Evolutionary conservation across 2,888 invertebrate species (phyloP).

Genomic region (Aphelenchoides bicaudatus): DNA sequence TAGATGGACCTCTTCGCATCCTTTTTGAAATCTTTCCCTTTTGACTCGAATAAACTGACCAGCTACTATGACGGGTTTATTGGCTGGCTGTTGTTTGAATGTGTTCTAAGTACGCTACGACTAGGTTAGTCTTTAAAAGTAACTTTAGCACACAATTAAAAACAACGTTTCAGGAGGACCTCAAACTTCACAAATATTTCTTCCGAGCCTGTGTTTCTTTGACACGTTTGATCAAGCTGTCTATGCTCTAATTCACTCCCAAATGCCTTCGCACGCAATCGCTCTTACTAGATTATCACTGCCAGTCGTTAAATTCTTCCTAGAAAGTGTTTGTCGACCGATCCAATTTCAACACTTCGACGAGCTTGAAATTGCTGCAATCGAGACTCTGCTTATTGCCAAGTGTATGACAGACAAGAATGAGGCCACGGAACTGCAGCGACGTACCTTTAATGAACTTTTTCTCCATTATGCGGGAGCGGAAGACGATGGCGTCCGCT

Average conservation of each 20-base stretch:
- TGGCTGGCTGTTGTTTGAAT: no score
- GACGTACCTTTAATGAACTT: background rate
- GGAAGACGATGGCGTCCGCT: slow-evolving; percentile 3
- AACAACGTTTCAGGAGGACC: background rate
- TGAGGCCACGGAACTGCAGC: background rate
- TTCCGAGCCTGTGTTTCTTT: background rate
- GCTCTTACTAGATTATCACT: background rate
- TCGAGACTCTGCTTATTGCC: background rate
- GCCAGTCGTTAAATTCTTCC: slow-evolving; percentile 4
- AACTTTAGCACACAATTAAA: no score
- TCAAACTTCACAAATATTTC: background rate
- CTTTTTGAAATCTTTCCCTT: no score
- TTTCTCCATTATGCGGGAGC: slow-evolving; percentile 2
- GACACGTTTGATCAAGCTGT: background rate
- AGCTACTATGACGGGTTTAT: no score
- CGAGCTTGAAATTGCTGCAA: slow-evolving; percentile 9
- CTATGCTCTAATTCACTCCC: background rate
- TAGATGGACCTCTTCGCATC: no score
- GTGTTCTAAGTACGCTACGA: no score
- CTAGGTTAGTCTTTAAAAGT: no score
- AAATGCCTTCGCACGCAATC: background rate
- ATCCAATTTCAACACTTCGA: slow-evolving; percentile 6
- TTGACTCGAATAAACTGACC: no score
- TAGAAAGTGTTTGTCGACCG: slow-evolving; percentile 1
- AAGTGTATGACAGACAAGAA: background rate